These are phyloP conservation scores for Beroe ovata DNA, from an alignment of 37 sponge, comb jelly and placozoan genomes.

Conservation along the genomic window DNA sequence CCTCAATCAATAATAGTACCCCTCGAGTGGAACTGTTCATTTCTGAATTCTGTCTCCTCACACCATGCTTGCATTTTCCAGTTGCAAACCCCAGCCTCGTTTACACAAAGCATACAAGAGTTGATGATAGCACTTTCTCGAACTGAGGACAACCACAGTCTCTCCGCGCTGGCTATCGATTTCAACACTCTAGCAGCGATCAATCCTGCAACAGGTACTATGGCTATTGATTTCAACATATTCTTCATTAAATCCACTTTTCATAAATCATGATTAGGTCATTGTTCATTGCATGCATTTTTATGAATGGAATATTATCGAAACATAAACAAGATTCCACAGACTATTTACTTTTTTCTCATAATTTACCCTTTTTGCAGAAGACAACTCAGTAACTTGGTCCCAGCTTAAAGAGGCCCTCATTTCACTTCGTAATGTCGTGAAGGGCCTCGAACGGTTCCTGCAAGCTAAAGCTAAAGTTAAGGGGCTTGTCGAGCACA, in stretches of 20 bases:
- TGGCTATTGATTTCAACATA: neutral
- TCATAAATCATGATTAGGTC: too few species aligned
- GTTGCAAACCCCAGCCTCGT: slow-evolving; percentile 71
- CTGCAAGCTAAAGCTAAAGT: slow-evolving; percentile 45
- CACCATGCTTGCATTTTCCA: too few species aligned
- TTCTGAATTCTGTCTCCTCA: too few species aligned
- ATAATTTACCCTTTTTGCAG: too few species aligned
- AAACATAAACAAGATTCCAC: too few species aligned
- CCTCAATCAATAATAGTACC: too few species aligned
- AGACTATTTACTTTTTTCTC: too few species aligned
- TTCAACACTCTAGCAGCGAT: slow-evolving; percentile 60
- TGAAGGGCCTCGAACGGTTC: slow-evolving; percentile 44
- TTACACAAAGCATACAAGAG: slow-evolving; percentile 72
- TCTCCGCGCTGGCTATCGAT: slow-evolving; percentile 46
- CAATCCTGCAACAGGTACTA: slow-evolving; percentile 49
- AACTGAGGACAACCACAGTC: slow-evolving; percentile 67
- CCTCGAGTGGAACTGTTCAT: too few species aligned
- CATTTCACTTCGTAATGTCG: slow-evolving; percentile 13
- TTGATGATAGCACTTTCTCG: slow-evolving; percentile 69
- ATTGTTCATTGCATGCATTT: too few species aligned
- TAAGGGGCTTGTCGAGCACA: slow-evolving; percentile 35
- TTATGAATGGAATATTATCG: too few species aligned
- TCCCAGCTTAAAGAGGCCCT: slow-evolving; percentile 37
- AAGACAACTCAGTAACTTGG: slow-evolving; percentile 61
- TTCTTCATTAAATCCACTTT: too few species aligned